Evolutionary conservation across 2,888 invertebrate genomes (phyloP).

Genomic region (Linyphia triangularis): DNA sequence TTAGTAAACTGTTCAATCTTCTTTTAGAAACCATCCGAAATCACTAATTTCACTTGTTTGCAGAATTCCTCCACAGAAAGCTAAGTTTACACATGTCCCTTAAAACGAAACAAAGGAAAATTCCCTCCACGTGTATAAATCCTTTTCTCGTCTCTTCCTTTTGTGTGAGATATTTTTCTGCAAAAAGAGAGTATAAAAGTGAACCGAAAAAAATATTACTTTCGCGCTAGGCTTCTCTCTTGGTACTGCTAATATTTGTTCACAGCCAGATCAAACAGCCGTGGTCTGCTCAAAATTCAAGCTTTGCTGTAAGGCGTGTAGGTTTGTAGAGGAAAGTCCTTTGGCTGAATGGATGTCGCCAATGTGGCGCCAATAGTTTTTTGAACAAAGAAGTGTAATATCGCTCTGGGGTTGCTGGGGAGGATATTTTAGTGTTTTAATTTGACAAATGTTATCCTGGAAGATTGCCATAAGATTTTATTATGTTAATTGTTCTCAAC

Average conservation of each 20-base stretch:
- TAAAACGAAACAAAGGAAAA: conserved; percentile 16
- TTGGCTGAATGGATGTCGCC: neutral
- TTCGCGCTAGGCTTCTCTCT: conserved; percentile 41
- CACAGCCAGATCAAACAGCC: conserved; percentile 65
- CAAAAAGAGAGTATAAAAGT: conserved; percentile 8
- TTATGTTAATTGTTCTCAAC: too few relatives aligned
- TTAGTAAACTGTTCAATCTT: too few relatives aligned
- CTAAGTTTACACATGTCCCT: neutral
- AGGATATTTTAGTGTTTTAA: too few relatives aligned
- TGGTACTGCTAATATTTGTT: conserved; percentile 62
- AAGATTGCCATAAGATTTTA: too few relatives aligned
- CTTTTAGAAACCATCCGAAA: too few relatives aligned
- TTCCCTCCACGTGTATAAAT: neutral
- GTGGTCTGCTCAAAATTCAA: conserved; percentile 60
- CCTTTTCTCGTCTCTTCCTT: neutral
- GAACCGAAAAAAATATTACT: conserved; percentile 38
- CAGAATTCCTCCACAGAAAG: neutral
- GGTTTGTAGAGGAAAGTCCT: conserved; percentile 26
- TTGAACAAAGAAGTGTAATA: too few relatives aligned
- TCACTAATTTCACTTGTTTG: too few relatives aligned
- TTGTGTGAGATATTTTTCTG: neutral
- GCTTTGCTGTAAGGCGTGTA: conserved; percentile 34
- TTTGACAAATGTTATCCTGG: too few relatives aligned
- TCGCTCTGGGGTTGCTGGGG: too few relatives aligned
- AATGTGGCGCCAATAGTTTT: too few relatives aligned